Evolutionary conservation across 1,140 invertebrate genomes (phyloP).

Genomic region (Mya arenaria): DNA sequence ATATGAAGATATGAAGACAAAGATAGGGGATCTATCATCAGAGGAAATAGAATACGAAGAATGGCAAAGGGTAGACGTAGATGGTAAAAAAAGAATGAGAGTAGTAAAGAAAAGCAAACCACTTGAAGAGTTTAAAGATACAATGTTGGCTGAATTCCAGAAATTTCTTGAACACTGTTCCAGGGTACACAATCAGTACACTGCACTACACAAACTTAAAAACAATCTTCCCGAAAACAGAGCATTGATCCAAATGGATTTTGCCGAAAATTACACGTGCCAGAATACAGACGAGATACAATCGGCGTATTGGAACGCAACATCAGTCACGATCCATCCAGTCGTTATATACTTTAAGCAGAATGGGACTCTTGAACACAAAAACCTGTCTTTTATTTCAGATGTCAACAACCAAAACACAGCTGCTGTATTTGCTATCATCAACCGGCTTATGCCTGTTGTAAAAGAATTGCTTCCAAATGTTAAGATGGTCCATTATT

Average conservation of each 20-base stretch:
- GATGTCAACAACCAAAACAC: slow-evolving; percentile 37
- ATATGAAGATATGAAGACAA: background rate
- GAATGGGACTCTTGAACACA: slow-evolving; percentile 14
- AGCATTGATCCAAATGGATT: slow-evolving; percentile 50
- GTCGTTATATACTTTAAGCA: too few species aligned
- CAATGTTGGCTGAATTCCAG: background rate
- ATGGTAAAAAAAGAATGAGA: background rate
- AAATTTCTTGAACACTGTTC: slow-evolving; percentile 26
- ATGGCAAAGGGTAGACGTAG: slow-evolving; percentile 19
- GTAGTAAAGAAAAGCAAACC: background rate
- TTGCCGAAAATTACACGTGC: slow-evolving; percentile 56
- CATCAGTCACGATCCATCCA: slow-evolving; percentile 33
- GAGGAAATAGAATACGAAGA: slow-evolving; percentile 4
- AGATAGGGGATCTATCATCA: background rate
- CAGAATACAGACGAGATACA: slow-evolving; percentile 49
- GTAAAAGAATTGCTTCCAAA: slow-evolving; percentile 3
- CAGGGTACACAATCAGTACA: slow-evolving; percentile 21
- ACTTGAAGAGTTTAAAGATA: background rate
- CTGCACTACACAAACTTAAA: slow-evolving; percentile 23
- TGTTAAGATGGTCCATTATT: slow-evolving; percentile 46
- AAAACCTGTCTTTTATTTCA: slow-evolving; percentile 43
- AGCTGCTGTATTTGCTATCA: slow-evolving; percentile 4
- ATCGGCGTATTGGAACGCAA: slow-evolving; percentile 50
- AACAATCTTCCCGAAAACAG: slow-evolving; percentile 30
- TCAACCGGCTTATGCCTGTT: background rate